Base-by-base conservation (phyloP, 2,797 vertebrate species). In the Monodelphis domestica region DNA sequence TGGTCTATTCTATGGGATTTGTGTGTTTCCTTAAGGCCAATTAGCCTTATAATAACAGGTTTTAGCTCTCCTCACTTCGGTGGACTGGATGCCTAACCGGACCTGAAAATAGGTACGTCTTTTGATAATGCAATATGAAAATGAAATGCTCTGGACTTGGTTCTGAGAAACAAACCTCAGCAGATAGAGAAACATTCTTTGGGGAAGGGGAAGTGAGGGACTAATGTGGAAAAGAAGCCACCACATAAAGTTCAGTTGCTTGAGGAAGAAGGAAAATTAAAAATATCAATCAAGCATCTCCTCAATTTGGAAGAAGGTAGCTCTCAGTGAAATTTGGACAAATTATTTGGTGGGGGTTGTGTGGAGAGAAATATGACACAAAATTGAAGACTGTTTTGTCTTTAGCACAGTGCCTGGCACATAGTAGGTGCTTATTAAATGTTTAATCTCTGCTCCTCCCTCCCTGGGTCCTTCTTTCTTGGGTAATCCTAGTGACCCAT, bases 61-160 rank as follows among this genome's bases (percentile, higher is more conserved):
- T 95, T 93, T 95, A 90, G 90, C 52, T 93, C 63, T 89, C 50
- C 15, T 87, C 30, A 33, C 78, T 96, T 90, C 94, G 59, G 89
- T 92, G 55, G 94, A 89, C 88, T 91, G 89, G 51, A 50, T 92
- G 5, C 87, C 54, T 94, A 78, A 53, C 70, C 55, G 54, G 56
- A 92, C 54, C 33, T 89, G 91, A 89, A 94, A 53, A 95, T 96
- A 94, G 63, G 89, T 94, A 96, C 54, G 54, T 93, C 88, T 95
- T 78, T 93, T 93, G 91, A 54, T 87, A 87, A 90, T 94, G 94
- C 26, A 91, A 89, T 87, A 55, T 55, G 55, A 94, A 93, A 96
- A 91, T 92, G 26, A 28, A 93, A 90, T 91, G 33, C 89, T 50
- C 24, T 51, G 38, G 53, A 53, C 28, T 38, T 93, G 54, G 3